Percentiles rank a stretch among this genome's conserved stretches.
phyloP scores from a whole-genome alignment of 2,113 vertebrate genomes.

The Onychostruthus taczanowskii region DNA sequence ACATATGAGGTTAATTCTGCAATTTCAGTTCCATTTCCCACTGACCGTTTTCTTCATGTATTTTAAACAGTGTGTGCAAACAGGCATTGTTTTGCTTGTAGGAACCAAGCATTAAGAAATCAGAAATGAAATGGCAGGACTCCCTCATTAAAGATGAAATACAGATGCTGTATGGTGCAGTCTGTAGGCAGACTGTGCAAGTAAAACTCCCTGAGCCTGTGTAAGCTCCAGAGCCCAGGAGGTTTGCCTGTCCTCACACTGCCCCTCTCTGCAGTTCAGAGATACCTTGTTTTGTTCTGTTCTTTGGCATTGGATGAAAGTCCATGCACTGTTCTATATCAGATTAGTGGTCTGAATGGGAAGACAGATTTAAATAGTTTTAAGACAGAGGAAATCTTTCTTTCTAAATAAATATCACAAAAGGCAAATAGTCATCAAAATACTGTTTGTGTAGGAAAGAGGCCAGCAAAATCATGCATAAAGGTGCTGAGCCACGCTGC shows the following conservation, averaged over 20 bases:
- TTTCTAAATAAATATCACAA: conserved; percentile 31
- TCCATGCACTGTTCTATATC: background rate
- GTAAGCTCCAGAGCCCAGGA: background rate
- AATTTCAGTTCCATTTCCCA: background rate
- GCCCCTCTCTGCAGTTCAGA: background rate
- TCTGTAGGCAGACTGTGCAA: background rate
- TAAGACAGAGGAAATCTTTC: conserved; percentile 35
- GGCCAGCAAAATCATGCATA: background rate
- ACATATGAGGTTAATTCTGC: background rate
- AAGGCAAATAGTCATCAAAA: conserved; percentile 17
- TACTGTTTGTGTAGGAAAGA: conserved; percentile 19
- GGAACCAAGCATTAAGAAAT: background rate
- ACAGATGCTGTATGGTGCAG: background rate
- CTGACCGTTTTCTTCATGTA: background rate
- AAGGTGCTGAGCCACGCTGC: background rate
- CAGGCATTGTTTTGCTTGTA: background rate
- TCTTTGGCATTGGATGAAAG: background rate
- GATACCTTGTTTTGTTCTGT: background rate
- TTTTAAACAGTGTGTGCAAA: background rate
- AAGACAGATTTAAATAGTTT: conserved; percentile 36
- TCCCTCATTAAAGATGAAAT: background rate
- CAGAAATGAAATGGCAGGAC: background rate
- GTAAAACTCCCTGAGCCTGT: background rate
- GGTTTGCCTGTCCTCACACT: background rate
- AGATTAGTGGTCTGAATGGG: background rate